These are phyloP conservation scores for Drosophila repleta DNA, from an alignment of 1,140 invertebrate genomes.

Conservation along the genomic window DNA sequence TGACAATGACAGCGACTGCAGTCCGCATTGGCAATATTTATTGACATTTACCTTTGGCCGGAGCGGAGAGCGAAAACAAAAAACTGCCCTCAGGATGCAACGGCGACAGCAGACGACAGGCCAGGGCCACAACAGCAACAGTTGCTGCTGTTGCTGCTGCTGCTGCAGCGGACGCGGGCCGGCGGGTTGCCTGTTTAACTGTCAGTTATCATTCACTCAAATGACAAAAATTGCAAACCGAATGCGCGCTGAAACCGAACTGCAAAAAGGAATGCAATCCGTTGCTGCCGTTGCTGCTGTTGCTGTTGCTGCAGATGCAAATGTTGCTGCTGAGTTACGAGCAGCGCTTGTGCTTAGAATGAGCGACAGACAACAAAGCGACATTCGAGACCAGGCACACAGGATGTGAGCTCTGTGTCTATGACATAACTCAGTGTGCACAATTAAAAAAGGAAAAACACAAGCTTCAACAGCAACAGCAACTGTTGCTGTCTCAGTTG, in stretches of 20 bases:
- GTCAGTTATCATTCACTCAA: slow-evolving; percentile 82
- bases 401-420: slow-evolving; percentile 47
- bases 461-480: neutral
- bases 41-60: slow-evolving; percentile 69
- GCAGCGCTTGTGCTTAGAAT: slow-evolving; percentile 41
- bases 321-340: slow-evolving; percentile 52
- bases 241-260: slow-evolving; percentile 35
- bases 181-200: slow-evolving; percentile 53
- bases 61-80: slow-evolving; percentile 24
- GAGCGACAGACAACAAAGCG: slow-evolving; percentile 26
- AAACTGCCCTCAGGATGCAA: slow-evolving; percentile 53
- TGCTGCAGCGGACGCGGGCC: neutral
- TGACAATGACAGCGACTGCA: slow-evolving; percentile 67
- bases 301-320: slow-evolving; percentile 46
- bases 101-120: slow-evolving; percentile 40
- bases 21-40: slow-evolving; percentile 74
- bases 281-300: slow-evolving; percentile 25
- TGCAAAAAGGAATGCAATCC: slow-evolving; percentile 62
- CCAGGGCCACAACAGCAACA: slow-evolving; percentile 25
- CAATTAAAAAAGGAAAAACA: slow-evolving; percentile 38
- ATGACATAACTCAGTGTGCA: slow-evolving; percentile 45
- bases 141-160: slow-evolving; percentile 1
- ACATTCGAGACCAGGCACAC: slow-evolving; percentile 21
- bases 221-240: slow-evolving; percentile 50
- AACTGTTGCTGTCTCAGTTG: neutral